Conservation (phyloP, 1,140 invertebrate genomes). For the Orussus abietinus region DNA sequence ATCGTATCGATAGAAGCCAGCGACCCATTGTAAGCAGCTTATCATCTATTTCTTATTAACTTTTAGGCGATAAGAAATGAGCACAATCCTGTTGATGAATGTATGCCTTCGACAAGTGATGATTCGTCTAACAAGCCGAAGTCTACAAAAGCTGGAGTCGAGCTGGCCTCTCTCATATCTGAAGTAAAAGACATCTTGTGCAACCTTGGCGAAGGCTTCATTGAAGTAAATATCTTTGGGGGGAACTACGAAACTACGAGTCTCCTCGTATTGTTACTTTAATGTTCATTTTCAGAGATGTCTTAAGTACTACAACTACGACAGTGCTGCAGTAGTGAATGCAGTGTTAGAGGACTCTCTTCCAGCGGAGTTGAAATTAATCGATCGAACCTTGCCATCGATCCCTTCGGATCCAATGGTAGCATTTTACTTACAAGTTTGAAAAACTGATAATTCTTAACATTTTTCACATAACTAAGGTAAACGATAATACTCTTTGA, state of each 20-base stretch:
- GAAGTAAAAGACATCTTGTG: constrained; percentile 77
- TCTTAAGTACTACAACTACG: constrained; percentile 69
- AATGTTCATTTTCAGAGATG: constrained; percentile 59
- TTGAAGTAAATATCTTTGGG: constrained; percentile 51
- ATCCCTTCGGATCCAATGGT: constrained; percentile 45
- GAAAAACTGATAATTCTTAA: constrained; percentile 1
- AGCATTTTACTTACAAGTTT: constrained; percentile 1
- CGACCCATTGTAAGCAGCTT: too few species aligned
- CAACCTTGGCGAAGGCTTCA: constrained; percentile 71
- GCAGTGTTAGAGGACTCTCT: constrained; percentile 70
- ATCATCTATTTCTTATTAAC: too few species aligned
- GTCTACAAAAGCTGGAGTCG: constrained; percentile 34
- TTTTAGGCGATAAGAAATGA: too few species aligned
- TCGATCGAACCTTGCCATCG: constrained; percentile 50
- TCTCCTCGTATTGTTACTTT: constrained; percentile 3
- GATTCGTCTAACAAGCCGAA: too few species aligned
- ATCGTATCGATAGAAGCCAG: too few species aligned
- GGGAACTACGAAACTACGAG: neutral
- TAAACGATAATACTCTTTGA: constrained; percentile 10
- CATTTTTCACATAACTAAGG: too few species aligned
- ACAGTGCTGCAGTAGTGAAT: constrained; percentile 71
- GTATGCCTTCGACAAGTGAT: too few species aligned
- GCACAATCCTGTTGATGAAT: too few species aligned
- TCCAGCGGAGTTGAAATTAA: constrained; percentile 54
- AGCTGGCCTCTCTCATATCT: constrained; percentile 60